These are phyloP conservation scores for Melanotaenia pygmaea DNA, from an alignment of 2,797 vertebrate genomes.

Conservation along the genomic window DNA sequence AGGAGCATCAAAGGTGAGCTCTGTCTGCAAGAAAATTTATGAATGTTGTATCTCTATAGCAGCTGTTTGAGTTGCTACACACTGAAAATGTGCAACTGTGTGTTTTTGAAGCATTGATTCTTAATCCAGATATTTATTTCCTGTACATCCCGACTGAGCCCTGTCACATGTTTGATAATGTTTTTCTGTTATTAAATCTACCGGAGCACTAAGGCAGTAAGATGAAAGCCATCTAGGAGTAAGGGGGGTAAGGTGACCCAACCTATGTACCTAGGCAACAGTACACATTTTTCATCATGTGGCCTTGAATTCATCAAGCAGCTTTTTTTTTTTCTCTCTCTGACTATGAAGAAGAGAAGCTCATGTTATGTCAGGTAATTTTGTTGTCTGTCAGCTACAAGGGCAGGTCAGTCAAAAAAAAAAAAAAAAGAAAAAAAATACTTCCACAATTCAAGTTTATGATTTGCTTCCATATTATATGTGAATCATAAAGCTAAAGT, in stretches of 20 bases:
- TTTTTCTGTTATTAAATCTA: neutral
- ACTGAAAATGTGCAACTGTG: slow-evolving; percentile 1
- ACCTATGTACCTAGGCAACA: neutral
- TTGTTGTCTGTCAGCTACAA: neutral
- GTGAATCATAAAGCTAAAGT: neutral
- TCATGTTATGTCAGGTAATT: neutral
- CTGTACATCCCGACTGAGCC: slow-evolving; percentile 1
- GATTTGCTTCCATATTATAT: neutral
- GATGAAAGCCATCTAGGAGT: neutral
- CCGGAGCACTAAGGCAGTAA: neutral
- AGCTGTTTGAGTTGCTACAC: neutral
- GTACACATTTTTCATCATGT: neutral
- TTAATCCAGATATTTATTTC: slow-evolving; percentile 9
- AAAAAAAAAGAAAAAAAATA: neutral
- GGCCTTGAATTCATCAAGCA: neutral
- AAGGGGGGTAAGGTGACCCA: neutral
- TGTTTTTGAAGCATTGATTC: neutral
- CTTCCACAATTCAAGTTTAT: neutral
- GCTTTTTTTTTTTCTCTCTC: neutral
- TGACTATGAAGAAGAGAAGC: neutral
- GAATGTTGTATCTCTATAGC: neutral
- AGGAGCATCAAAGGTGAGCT: neutral
- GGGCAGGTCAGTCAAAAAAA: neutral
- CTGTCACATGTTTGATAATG: neutral
- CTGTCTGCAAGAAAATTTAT: neutral